Conservation (phyloP, 2,888 invertebrate species). For the Drosophila rubida region DNA sequence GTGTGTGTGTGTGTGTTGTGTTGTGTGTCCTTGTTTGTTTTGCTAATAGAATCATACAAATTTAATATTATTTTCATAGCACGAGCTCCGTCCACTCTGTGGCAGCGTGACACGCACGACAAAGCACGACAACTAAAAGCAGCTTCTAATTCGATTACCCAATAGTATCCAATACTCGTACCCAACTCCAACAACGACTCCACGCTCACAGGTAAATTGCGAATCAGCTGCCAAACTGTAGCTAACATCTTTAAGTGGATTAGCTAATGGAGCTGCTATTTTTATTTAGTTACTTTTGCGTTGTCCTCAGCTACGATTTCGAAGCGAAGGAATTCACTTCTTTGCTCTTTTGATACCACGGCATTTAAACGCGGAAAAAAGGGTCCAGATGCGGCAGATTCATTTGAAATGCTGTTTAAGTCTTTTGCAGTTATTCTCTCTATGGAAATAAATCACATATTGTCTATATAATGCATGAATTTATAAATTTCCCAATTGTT, state of each 20-base stretch:
- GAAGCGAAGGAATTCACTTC: no score
- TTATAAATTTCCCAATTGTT: no score
- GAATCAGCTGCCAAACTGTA: neutral
- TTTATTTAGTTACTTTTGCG: neutral
- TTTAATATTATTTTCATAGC: slow-evolving; percentile 58
- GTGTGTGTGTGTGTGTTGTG: slow-evolving; percentile 16
- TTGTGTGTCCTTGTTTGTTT: slow-evolving; percentile 56
- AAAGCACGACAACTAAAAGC: slow-evolving; percentile 4
- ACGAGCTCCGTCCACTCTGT: slow-evolving; percentile 2
- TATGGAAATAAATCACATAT: no score
- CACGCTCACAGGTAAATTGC: neutral
- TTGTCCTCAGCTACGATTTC: no score
- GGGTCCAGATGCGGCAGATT: no score
- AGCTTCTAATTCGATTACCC: slow-evolving; percentile 7
- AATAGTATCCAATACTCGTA: neutral
- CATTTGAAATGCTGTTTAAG: no score
- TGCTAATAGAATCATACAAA: slow-evolving; percentile 77
- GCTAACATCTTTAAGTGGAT: slow-evolving; percentile 2
- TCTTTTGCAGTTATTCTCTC: no score
- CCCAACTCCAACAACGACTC: no score
- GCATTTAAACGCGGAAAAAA: no score
- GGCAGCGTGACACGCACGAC: slow-evolving; percentile 34
- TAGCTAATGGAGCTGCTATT: neutral
- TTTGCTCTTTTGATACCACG: no score
- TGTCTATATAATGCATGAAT: no score